phyloP scores from a whole-genome alignment of 2,113 vertebrate species.

The Oxyruncus cristatus region DNA sequence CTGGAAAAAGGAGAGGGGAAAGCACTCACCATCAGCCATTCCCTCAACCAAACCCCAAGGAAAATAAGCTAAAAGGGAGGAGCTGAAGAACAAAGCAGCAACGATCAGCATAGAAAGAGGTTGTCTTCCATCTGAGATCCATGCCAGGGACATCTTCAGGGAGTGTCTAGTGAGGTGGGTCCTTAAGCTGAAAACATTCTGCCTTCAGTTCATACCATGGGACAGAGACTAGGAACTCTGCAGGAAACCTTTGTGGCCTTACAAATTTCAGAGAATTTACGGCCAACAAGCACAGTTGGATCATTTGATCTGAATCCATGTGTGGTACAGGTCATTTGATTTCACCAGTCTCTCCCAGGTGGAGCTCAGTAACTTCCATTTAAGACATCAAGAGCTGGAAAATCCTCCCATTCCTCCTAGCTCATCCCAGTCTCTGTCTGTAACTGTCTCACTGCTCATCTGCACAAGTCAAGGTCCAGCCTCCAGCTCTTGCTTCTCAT shows the following conservation, averaged over 20 bases:
- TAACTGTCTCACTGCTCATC: neutral
- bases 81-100: slow-evolving; percentile 22
- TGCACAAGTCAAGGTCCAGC: rapidly evolving
- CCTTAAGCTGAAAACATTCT: neutral
- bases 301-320: neutral
- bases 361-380: neutral
- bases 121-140: neutral
- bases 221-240: neutral
- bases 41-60: neutral
- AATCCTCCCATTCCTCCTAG: neutral
- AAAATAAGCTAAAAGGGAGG: slow-evolving; percentile 1
- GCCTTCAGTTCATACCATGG: neutral
- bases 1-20: neutral
- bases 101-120: neutral
- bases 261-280: neutral
- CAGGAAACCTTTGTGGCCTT: neutral
- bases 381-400: neutral
- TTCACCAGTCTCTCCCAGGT: neutral
- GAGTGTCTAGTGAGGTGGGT: neutral
- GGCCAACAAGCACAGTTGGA: neutral
- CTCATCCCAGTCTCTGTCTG: neutral
- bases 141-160: neutral
- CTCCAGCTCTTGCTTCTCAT: neutral
- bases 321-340: neutral
- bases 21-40: neutral